phyloP scores from a whole-genome alignment of 2,797 vertebrate genomes.

The Platalea minor region DNA sequence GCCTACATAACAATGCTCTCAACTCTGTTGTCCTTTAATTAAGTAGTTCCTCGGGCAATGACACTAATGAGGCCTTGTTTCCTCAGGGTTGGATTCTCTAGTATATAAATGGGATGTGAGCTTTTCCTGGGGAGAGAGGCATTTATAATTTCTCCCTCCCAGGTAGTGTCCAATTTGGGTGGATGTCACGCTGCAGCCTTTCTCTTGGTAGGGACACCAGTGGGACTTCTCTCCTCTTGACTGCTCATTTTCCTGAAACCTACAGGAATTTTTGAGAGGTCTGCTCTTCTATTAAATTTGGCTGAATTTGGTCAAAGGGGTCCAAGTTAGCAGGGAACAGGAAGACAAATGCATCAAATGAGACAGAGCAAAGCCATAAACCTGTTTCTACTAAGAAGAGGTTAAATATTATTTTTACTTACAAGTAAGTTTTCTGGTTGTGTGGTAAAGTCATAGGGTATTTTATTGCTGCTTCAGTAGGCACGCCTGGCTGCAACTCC shows the following conservation, averaged over 20 bases:
- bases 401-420: neutral
- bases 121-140: conserved; percentile 42
- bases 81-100: conserved; percentile 57
- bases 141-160: conserved; percentile 46
- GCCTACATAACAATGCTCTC: conserved; percentile 40
- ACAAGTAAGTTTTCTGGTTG: neutral
- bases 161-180: conserved; percentile 44
- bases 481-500: neutral
- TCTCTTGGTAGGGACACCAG: neutral
- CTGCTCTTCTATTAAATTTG: neutral
- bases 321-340: neutral
- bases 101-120: conserved; percentile 55
- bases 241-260: neutral
- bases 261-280: neutral
- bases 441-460: neutral
- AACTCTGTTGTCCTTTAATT: conserved; percentile 65
- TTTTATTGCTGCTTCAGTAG: neutral
- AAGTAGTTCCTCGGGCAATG: conserved; percentile 49
- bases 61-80: conserved; percentile 60
- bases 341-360: neutral
- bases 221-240: neutral
- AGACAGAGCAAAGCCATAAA: neutral
- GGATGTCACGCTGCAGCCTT: neutral
- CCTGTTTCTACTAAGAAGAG: neutral
- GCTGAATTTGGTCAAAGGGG: neutral